These are phyloP conservation scores for Neolamprologus brichardi DNA, from an alignment of 2,113 vertebrate genomes.

Conservation along the genomic window DNA sequence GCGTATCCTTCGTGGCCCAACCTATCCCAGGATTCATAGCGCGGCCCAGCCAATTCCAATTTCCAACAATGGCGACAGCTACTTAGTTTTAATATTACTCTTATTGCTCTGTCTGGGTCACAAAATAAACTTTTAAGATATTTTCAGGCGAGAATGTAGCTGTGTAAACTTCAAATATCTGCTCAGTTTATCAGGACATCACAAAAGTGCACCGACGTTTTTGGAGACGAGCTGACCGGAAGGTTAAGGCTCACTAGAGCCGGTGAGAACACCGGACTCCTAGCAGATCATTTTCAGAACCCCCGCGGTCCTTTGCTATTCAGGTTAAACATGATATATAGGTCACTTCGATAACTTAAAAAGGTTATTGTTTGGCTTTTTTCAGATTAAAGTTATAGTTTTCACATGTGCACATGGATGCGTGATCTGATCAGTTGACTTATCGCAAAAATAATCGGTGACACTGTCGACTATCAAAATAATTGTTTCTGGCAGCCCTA, in stretches of 20 bases:
- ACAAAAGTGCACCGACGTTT: rapidly evolving
- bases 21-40: neutral
- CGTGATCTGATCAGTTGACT: neutral
- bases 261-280: neutral
- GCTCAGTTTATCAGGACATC: neutral
- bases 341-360: neutral
- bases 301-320: neutral
- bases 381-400: neutral
- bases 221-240: neutral
- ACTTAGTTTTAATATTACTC: neutral
- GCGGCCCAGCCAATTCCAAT: neutral
- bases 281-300: neutral
- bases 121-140: neutral
- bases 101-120: neutral
- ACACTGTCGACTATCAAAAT: neutral
- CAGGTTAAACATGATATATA: neutral
- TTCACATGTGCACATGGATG: neutral
- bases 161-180: neutral
- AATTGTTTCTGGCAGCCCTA: neutral
- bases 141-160: neutral
- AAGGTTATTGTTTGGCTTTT: neutral
- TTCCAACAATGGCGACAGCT: neutral
- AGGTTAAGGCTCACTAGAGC: neutral
- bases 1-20: neutral
- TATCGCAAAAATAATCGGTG: neutral